Evolutionary conservation across 1,140 invertebrate species (phyloP).

Genomic region (Drosophila kurseongensis): DNA sequence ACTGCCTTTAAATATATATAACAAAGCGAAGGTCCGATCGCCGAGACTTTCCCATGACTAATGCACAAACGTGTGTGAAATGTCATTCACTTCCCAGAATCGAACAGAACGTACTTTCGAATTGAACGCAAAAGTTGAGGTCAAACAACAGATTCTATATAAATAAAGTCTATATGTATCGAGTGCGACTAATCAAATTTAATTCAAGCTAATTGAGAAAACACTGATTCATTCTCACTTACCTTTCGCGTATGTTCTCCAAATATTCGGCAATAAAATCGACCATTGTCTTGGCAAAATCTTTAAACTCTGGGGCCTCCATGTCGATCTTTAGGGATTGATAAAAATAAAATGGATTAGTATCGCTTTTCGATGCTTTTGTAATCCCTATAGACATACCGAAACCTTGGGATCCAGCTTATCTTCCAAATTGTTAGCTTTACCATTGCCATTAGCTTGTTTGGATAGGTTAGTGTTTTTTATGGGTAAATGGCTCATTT

Average conservation of each 20-base stretch:
- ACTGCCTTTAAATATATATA: neutral
- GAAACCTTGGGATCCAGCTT: constrained; percentile 77
- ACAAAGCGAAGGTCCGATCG: constrained; percentile 20
- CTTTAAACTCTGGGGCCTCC: constrained; percentile 91
- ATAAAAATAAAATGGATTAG: neutral
- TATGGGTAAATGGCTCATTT: constrained; percentile 56
- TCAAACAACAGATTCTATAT: constrained; percentile 46
- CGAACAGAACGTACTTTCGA: constrained; percentile 72
- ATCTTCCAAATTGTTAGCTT: constrained; percentile 56
- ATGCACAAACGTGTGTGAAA: constrained; percentile 40
- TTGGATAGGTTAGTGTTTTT: constrained; percentile 44
- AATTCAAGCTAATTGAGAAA: constrained; percentile 49
- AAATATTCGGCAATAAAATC: constrained; percentile 93
- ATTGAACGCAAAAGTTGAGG: constrained; percentile 44
- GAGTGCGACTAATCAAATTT: constrained; percentile 26
- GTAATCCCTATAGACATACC: constrained; percentile 54
- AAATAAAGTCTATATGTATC: constrained; percentile 43
- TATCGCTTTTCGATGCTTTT: neutral
- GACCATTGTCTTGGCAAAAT: constrained; percentile 92
- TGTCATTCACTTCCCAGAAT: constrained; percentile 56
- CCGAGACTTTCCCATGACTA: constrained; percentile 60
- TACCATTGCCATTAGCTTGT: constrained; percentile 52
- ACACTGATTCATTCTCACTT: constrained; percentile 56
- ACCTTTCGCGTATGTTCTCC: constrained; percentile 94
- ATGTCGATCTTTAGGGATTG: constrained; percentile 86